Conservation (phyloP, 2,888 invertebrate genomes). For the Ryuthela nishihirai region DNA sequence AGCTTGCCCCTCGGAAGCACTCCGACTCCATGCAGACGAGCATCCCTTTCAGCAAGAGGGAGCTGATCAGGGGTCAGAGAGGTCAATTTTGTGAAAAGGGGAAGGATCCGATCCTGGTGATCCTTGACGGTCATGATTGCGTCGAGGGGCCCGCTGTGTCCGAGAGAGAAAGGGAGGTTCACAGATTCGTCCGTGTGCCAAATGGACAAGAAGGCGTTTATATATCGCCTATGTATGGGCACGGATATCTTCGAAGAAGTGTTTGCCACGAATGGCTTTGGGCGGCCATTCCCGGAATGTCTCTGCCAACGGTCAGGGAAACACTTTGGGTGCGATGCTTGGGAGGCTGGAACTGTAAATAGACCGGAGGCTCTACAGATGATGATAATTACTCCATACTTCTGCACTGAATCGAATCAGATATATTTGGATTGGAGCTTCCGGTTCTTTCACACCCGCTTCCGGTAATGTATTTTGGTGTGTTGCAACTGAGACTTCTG, state of each 20-base stretch:
- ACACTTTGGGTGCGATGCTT: too few species aligned
- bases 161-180: constrained; percentile 5
- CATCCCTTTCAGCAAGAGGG: constrained; percentile 15
- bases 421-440: too few species aligned
- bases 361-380: too few species aligned
- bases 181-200: constrained; percentile 11
- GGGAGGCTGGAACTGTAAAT: too few species aligned
- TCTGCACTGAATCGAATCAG: too few species aligned
- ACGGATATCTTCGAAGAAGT: constrained; percentile 11
- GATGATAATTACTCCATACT: too few species aligned
- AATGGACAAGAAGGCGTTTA: neutral
- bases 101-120: constrained; percentile 19
- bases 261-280: constrained; percentile 2
- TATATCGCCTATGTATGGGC: constrained; percentile 7
- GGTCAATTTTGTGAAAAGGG: constrained; percentile 27
- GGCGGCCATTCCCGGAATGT: neutral
- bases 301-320: neutral
- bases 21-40: constrained; percentile 21
- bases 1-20: constrained; percentile 58
- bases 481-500: too few species aligned
- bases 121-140: constrained; percentile 27
- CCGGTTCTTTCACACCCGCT: too few species aligned
- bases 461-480: too few species aligned
- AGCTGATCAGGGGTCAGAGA: constrained; percentile 17
- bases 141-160: neutral